Percentiles rank a stretch among this genome's conserved stretches.
These are phyloP conservation scores for Xestia sexstrigata DNA, from an alignment of 2,888 invertebrate species.

Conservation along the genomic window DNA sequence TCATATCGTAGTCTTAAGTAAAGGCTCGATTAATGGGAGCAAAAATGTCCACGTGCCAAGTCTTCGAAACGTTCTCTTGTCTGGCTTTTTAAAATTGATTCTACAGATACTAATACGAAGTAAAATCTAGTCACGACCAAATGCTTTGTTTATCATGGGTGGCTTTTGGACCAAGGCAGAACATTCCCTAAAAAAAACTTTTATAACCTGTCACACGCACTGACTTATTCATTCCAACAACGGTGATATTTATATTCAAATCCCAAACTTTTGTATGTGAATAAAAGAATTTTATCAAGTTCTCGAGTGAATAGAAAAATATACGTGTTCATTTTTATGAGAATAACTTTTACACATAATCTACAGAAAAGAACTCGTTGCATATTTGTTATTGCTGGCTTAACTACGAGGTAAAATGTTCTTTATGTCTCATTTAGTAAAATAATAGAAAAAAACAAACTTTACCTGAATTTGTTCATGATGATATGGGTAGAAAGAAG, in stretches of 20 bases:
- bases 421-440: conserved; percentile 3
- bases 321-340: conserved; percentile 44
- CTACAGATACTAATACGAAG: neutral
- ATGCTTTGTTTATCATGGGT: neutral
- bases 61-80: neutral
- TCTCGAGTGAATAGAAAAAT: conserved; percentile 49
- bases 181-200: neutral
- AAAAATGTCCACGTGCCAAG: neutral
- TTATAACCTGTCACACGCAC: conserved; percentile 31
- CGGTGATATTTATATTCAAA: conserved; percentile 33
- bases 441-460: neutral
- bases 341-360: conserved; percentile 39
- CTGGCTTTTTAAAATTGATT: too few relatives aligned
- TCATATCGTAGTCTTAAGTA: neutral
- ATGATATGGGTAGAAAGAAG: neutral
- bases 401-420: conserved; percentile 14
- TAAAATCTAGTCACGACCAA: too few relatives aligned
- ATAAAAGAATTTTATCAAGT: conserved; percentile 50
- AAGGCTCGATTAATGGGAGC: neutral
- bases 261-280: conserved; percentile 46
- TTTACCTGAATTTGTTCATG: neutral
- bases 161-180: neutral
- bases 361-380: conserved; percentile 13
- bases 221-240: conserved; percentile 31
- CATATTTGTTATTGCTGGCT: conserved; percentile 16